These are phyloP conservation scores for Pelochelys cantorii DNA, from an alignment of 2,797 vertebrate genomes.

Conservation along the genomic window DNA sequence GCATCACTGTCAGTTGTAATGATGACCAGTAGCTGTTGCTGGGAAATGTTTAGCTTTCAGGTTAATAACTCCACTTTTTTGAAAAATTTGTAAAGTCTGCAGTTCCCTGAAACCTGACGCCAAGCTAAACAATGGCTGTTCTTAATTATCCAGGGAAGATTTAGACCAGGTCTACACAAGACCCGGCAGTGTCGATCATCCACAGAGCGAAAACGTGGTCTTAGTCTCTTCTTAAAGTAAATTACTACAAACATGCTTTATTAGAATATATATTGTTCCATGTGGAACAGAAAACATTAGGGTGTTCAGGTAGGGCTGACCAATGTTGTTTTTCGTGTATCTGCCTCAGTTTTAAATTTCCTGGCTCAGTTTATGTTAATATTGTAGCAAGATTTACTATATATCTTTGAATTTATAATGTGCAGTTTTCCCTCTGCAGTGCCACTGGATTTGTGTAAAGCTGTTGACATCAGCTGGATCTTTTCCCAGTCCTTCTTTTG, in stretches of 20 bases:
- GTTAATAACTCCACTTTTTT: neutral
- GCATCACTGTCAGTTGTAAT: fast-evolving
- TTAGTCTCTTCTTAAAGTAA: neutral
- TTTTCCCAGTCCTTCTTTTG: neutral
- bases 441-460: neutral
- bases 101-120: neutral
- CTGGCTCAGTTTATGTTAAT: neutral
- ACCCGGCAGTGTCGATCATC: too few species aligned
- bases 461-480: neutral
- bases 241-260: neutral
- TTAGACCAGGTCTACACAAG: too few species aligned
- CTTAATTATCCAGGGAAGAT: neutral
- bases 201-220: too few species aligned
- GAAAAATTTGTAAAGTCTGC: neutral
- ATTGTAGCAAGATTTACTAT: neutral
- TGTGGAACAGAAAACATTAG: neutral
- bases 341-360: neutral
- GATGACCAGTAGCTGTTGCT: neutral
- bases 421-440: neutral
- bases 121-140: neutral
- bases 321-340: neutral
- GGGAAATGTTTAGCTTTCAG: neutral
- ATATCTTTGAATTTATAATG: neutral
- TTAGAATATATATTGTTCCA: neutral
- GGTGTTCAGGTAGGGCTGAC: neutral